Percentiles rank a stretch among this genome's conserved stretches.
Conservation (phyloP, 2,113 vertebrate genomes). For the Malurus alboscapulatus region DNA sequence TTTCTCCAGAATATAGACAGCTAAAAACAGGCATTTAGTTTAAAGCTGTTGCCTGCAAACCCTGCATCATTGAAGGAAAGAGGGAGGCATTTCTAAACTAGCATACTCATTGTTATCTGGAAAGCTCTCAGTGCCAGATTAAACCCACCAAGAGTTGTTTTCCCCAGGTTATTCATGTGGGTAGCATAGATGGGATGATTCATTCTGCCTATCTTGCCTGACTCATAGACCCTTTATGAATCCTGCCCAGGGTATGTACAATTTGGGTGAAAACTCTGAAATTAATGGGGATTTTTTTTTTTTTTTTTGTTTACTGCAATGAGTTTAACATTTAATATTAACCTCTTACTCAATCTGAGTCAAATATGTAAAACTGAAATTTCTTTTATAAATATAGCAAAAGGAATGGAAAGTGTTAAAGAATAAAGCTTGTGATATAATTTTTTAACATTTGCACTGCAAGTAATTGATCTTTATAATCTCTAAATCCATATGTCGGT, state of each 20-base stretch:
- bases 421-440: not conserved
- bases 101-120: fast-evolving
- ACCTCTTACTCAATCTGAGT: not conserved
- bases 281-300: not conserved
- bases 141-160: not conserved
- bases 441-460: not conserved
- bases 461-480: not conserved
- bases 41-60: not conserved
- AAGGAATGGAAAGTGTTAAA: not conserved
- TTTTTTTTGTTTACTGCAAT: not conserved
- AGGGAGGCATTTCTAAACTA: not conserved
- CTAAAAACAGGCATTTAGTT: not conserved
- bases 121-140: not conserved
- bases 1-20: not conserved
- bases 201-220: not conserved
- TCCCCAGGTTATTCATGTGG: not conserved
- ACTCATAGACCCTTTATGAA: not conserved
- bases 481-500: not conserved
- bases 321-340: not conserved
- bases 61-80: not conserved
- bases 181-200: not conserved
- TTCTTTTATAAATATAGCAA: not conserved
- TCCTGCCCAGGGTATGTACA: not conserved
- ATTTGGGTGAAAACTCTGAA: not conserved
- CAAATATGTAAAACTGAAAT: not conserved